Percentiles rank a stretch among this genome's conserved stretches.
Evolutionary conservation across 2,888 invertebrate species (phyloP).

Genomic region (Magallana nippona): DNA sequence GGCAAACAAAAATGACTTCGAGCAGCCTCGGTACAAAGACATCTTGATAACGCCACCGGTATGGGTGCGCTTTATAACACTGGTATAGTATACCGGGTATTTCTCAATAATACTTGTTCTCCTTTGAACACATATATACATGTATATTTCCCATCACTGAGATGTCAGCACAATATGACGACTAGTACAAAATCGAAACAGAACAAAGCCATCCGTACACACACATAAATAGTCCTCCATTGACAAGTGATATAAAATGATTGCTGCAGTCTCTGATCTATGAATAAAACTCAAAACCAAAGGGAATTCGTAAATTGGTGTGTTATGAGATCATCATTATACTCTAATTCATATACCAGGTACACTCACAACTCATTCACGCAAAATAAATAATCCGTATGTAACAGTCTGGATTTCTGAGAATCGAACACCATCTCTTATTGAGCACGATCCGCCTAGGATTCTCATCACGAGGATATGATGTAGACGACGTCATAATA

Average conservation of each 20-base stretch:
- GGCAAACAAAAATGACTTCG: conserved; percentile 6
- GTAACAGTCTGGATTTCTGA: neutral
- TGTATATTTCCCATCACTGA: neutral
- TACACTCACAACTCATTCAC: neutral
- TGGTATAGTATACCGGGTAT: neutral
- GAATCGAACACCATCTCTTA: neutral
- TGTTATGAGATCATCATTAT: neutral
- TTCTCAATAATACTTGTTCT: neutral
- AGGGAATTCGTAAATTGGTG: neutral
- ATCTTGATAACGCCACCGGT: too few species aligned
- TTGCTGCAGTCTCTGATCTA: neutral
- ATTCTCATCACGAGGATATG: neutral
- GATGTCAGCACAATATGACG: too few species aligned
- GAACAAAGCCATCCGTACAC: too few species aligned
- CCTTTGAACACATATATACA: neutral
- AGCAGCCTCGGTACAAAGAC: too few species aligned
- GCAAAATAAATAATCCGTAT: neutral
- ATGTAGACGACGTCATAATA: conserved; percentile 6
- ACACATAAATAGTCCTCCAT: too few species aligned
- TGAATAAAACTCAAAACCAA: too few species aligned
- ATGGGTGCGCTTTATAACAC: neutral
- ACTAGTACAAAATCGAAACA: too few species aligned
- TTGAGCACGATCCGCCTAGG: neutral
- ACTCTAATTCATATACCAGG: neutral
- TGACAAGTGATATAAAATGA: neutral